Evolutionary conservation across 2,888 invertebrate genomes (phyloP).

Genomic region (Cyaniris semiargus): DNA sequence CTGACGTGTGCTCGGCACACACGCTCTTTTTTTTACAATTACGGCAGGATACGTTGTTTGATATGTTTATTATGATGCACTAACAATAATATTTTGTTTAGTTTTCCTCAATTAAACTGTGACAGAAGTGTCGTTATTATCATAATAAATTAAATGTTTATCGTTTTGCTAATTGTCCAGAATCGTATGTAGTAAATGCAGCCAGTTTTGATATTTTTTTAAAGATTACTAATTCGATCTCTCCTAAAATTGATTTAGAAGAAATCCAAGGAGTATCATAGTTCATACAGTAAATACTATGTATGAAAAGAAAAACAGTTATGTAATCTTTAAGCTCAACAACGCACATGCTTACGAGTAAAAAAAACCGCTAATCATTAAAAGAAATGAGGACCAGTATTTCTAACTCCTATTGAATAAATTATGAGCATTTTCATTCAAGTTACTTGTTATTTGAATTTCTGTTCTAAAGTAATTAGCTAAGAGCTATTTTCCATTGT

Average conservation of each 20-base stretch:
- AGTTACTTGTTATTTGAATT: not conserved
- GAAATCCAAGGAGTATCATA: no score
- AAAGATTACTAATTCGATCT: no score
- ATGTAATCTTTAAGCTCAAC: not conserved
- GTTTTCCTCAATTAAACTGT: not conserved
- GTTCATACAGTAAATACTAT: no score
- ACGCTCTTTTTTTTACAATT: no score
- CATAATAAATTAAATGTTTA: no score
- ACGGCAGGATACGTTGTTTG: not conserved
- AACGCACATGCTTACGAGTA: no score
- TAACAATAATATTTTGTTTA: not conserved
- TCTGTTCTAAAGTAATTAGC: not conserved
- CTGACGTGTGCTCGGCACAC: no score
- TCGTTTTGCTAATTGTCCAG: no score
- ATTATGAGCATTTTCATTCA: constrained; percentile 5
- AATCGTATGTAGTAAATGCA: no score
- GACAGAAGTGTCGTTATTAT: not conserved
- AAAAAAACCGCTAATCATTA: not conserved
- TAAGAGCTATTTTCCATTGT: constrained; percentile 11
- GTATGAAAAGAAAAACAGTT: no score
- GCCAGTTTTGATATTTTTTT: no score
- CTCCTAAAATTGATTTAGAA: no score
- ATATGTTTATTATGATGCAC: not conserved
- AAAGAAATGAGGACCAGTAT: not conserved
- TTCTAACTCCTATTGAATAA: constrained; percentile 8